phyloP scores from a whole-genome alignment of 2,797 vertebrate species.

The Macropodus opercularis region DNA sequence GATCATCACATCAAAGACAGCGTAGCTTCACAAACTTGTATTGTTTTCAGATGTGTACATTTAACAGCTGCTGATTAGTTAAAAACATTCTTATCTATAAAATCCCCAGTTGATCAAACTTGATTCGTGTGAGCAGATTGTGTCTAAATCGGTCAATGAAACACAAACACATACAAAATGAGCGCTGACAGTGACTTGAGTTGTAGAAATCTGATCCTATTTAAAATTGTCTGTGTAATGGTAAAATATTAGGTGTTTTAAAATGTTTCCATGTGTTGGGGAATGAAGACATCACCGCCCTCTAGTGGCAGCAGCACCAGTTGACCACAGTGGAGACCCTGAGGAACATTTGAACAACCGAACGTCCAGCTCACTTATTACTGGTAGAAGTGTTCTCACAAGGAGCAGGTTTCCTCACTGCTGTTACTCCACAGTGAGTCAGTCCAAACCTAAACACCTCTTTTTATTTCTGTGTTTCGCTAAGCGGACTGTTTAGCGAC shows the following conservation, averaged over 20 bases:
- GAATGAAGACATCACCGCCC: slow-evolving; percentile 31
- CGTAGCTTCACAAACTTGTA: no score
- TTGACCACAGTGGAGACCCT: slow-evolving; percentile 33
- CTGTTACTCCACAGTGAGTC: background rate
- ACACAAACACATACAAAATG: background rate
- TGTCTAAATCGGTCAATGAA: background rate
- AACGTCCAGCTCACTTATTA: background rate
- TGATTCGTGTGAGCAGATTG: background rate
- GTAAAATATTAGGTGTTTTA: no score
- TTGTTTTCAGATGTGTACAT: background rate
- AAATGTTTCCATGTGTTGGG: background rate
- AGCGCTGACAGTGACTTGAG: background rate
- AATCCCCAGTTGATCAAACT: background rate
- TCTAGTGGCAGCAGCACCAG: slow-evolving; percentile 51
- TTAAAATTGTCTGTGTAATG: no score
- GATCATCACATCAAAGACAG: no score
- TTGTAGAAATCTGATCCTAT: background rate
- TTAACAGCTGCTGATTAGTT: background rate
- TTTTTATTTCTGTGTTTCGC: background rate
- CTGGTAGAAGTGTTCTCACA: background rate
- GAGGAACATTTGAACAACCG: slow-evolving; percentile 22
- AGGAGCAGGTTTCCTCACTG: background rate
- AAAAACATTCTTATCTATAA: background rate
- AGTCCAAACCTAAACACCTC: background rate
- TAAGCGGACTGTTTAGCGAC: slow-evolving; percentile 21